Conservation (phyloP, 2,113 vertebrate genomes). For the Erinaceus europaeus region DNA sequence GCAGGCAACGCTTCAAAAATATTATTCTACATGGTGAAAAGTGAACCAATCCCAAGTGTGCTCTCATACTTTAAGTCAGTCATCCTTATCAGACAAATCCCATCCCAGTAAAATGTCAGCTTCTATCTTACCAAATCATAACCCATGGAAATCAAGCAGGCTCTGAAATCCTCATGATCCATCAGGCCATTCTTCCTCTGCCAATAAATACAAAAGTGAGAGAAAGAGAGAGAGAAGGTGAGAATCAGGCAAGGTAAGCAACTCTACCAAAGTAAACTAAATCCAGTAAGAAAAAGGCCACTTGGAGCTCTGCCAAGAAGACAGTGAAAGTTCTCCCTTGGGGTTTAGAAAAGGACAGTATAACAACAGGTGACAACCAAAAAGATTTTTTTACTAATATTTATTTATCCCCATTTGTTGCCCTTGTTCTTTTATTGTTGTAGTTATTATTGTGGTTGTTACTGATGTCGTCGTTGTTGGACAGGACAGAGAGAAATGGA, state of each 20-base stretch:
- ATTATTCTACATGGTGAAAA: neutral
- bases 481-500: no score
- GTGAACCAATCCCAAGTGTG: neutral
- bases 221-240: conserved; percentile 46
- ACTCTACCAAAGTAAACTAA: neutral
- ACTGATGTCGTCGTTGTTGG: no score
- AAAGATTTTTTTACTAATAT: no score
- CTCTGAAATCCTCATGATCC: conserved; percentile 98
- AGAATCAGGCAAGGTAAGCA: neutral
- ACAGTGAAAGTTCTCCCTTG: conserved; percentile 22
- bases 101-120: neutral
- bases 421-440: no score
- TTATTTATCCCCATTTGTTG: no score
- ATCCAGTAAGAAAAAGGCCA: neutral
- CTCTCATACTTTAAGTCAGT: neutral
- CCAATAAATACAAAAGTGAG: conserved; percentile 54
- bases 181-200: conserved; percentile 98
- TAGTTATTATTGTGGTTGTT: no score
- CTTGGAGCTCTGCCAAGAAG: neutral
- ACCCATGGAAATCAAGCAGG: conserved; percentile 99
- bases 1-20: neutral
- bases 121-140: conserved; percentile 93
- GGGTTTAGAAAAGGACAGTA: no score
- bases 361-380: no score
- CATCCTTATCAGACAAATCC: neutral